Conservation (phyloP, 2,888 invertebrate species). For the Marasmarcha lunaedactyla region DNA sequence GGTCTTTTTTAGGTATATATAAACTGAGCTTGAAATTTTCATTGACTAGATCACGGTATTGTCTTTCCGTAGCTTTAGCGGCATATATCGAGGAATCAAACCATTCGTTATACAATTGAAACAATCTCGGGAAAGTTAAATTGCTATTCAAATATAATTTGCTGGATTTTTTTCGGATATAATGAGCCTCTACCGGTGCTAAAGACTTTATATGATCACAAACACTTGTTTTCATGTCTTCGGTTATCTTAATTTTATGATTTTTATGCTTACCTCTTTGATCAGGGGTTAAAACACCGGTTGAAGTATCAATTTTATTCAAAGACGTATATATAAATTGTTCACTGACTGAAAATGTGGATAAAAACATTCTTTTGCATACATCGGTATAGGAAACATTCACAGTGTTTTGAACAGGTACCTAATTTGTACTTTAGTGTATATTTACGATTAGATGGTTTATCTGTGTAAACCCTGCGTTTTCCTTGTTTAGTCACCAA, state of each 20-base stretch:
- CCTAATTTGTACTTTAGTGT: too few relatives aligned
- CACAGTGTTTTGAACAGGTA: too few relatives aligned
- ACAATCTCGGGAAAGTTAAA: constrained; percentile 13
- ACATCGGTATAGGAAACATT: too few relatives aligned
- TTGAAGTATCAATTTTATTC: background rate
- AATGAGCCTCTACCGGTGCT: constrained; percentile 2
- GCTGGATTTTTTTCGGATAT: background rate
- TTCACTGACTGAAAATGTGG: background rate
- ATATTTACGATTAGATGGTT: too few relatives aligned
- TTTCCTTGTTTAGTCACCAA: too few relatives aligned
- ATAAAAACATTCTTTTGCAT: background rate
- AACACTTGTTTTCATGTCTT: too few relatives aligned
- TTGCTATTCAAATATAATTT: constrained; percentile 11
- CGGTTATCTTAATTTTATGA: background rate
- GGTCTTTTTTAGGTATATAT: constrained; percentile 10
- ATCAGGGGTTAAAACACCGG: too few relatives aligned
- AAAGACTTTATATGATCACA: constrained; percentile 2
- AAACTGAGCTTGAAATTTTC: constrained; percentile 11
- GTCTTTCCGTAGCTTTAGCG: constrained; percentile 9
- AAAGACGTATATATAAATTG: background rate
- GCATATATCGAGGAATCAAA: constrained; percentile 9
- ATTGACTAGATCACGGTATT: constrained; percentile 13
- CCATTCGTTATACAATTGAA: constrained; percentile 14
- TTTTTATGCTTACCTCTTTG: background rate
- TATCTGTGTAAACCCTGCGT: too few relatives aligned